phyloP scores from a whole-genome alignment of 2,797 vertebrate species.

The Coranthus polyacanthus region DNA sequence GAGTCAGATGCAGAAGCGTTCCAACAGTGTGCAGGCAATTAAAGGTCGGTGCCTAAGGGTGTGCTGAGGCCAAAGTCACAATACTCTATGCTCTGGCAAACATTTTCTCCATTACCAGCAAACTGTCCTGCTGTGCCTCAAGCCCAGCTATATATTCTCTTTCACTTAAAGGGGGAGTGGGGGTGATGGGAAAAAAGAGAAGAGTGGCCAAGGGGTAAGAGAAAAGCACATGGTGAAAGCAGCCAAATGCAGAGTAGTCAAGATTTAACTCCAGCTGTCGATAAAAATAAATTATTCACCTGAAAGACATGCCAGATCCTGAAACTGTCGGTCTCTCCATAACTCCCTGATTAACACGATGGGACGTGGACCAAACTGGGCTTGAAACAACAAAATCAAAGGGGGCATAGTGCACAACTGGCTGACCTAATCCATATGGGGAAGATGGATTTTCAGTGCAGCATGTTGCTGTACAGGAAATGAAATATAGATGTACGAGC shows the following conservation, averaged over 20 bases:
- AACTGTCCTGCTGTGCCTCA: conserved; percentile 57
- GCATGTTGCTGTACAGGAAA: conserved; percentile 27
- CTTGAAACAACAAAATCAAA: conserved; percentile 26
- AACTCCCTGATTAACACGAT: not conserved
- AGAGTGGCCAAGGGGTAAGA: conserved; percentile 4
- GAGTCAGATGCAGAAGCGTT: conserved; percentile 27
- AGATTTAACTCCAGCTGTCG: conserved; percentile 35
- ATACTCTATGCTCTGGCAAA: conserved; percentile 67
- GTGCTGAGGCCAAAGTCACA: conserved; percentile 60
- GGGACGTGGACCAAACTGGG: conserved; percentile 5
- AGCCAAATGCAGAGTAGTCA: conserved; percentile 32
- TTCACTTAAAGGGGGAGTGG: conserved; percentile 50
- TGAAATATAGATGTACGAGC: conserved; percentile 41
- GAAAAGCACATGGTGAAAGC: conserved; percentile 19
- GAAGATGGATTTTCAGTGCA: conserved; percentile 43
- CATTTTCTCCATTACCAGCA: conserved; percentile 73
- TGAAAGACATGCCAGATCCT: conserved; percentile 20
- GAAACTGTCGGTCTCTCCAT: conserved; percentile 14
- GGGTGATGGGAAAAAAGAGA: conserved; percentile 24
- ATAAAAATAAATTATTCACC: conserved; percentile 51
- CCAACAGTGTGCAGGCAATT: conserved; percentile 63
- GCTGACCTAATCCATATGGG: conserved; percentile 23
- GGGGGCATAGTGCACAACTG: not conserved
- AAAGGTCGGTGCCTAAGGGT: conserved; percentile 59
- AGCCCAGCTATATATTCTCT: conserved; percentile 61